Evolutionary conservation across 2,113 vertebrate species (phyloP).

Genomic region (Dolichallabes microphthalmus): DNA sequence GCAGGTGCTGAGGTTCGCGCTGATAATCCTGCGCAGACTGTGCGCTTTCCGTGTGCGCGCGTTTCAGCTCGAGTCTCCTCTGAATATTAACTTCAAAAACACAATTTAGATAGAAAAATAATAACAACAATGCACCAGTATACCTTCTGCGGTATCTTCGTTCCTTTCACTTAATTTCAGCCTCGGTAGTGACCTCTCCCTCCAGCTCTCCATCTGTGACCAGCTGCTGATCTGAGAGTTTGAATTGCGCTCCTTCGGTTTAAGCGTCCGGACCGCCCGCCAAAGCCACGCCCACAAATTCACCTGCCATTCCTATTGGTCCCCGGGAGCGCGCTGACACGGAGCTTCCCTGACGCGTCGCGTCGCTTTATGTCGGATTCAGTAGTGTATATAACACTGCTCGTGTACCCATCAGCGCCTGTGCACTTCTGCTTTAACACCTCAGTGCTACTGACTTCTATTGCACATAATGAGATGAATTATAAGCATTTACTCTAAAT

Average conservation of each 20-base stretch:
- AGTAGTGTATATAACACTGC: neutral
- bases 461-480: neutral
- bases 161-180: constrained; percentile 5
- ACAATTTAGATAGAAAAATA: constrained; percentile 17
- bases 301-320: constrained; percentile 66
- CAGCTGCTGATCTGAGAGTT: constrained; percentile 65
- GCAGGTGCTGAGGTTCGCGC: neutral
- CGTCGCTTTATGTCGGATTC: neutral
- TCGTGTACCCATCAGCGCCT: neutral
- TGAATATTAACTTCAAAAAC: neutral
- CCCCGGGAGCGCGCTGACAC: constrained; percentile 2
- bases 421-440: neutral
- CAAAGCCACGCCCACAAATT: constrained; percentile 60
- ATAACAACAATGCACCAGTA: neutral
- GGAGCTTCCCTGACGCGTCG: constrained; percentile 16
- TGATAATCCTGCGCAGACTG: constrained; percentile 12
- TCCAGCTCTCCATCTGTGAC: neutral
- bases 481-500: no score
- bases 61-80: constrained; percentile 8
- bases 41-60: constrained; percentile 44
- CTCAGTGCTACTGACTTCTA: neutral
- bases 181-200: neutral
- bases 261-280: constrained; percentile 76
- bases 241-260: constrained; percentile 85
- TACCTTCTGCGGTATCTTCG: neutral